Conservation (phyloP, 1,140 invertebrate genomes). For the Choristoneura fumiferana region DNA sequence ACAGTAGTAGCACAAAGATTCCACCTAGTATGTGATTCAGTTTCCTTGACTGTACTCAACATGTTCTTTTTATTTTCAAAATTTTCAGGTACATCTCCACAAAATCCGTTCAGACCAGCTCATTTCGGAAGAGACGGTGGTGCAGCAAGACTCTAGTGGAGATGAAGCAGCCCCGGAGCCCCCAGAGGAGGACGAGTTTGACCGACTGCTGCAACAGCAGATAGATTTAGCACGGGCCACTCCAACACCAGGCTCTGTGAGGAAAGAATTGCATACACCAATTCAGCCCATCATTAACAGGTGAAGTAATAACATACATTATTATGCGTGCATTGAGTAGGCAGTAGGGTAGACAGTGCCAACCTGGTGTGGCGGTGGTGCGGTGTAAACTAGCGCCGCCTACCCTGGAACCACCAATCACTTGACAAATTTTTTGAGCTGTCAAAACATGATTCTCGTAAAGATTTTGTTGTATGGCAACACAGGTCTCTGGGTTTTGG, state of each 20-base stretch:
- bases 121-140: constrained; percentile 52
- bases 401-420: too few relatives aligned
- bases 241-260: constrained; percentile 46
- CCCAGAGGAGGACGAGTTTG: constrained; percentile 67
- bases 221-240: constrained; percentile 65
- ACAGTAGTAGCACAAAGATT: too few relatives aligned
- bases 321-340: too few relatives aligned
- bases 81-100: constrained; percentile 59
- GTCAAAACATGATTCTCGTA: too few relatives aligned
- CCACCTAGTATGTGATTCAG: too few relatives aligned
- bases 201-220: constrained; percentile 69
- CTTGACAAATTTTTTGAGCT: too few relatives aligned
- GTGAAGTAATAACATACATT: constrained; percentile 23
- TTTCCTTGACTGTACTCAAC: too few relatives aligned
- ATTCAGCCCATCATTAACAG: constrained; percentile 32
- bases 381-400: too few relatives aligned
- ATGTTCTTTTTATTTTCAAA: not conserved
- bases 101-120: constrained; percentile 70
- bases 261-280: constrained; percentile 30
- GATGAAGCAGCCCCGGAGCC: constrained; percentile 42
- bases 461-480: too few relatives aligned
- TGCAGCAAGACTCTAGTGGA: constrained; percentile 67
- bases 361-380: too few relatives aligned
- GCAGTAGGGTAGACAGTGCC: too few relatives aligned
- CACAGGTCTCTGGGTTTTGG: too few relatives aligned